Percentiles rank a stretch among this genome's conserved stretches.
Conservation (phyloP, 1,140 invertebrate genomes). For the Pemphigus obesinymphae region DNA sequence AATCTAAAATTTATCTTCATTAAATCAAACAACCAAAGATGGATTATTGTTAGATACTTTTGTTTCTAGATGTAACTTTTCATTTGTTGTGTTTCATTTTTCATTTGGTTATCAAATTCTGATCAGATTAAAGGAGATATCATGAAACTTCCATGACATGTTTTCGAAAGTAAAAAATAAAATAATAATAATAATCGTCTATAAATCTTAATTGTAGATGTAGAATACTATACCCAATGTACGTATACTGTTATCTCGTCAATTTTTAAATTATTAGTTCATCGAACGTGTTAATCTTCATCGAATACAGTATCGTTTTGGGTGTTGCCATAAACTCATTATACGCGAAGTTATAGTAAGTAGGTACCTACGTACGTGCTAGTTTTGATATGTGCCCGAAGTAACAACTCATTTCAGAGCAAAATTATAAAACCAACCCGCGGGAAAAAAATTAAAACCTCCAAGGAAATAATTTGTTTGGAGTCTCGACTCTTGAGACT, state of each 20-base stretch:
- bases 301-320: background rate
- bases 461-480: background rate
- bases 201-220: background rate
- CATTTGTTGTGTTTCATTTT: background rate
- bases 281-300: background rate
- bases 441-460: background rate
- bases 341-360: no score
- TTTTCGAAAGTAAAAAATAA: background rate
- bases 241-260: background rate
- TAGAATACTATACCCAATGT: background rate
- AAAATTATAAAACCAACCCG: background rate
- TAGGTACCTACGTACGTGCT: no score
- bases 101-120: background rate
- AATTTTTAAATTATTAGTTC: background rate
- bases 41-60: background rate
- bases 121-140: background rate
- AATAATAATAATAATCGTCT: background rate
- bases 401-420: background rate
- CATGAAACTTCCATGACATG: background rate
- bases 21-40: background rate
- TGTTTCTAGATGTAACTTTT: background rate
- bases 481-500: background rate
- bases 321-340: slow-evolving; percentile 3
- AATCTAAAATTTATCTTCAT: background rate
- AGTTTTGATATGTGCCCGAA: background rate